Conservation (phyloP, 2,113 vertebrate species). For the Spilogale gracilis region DNA sequence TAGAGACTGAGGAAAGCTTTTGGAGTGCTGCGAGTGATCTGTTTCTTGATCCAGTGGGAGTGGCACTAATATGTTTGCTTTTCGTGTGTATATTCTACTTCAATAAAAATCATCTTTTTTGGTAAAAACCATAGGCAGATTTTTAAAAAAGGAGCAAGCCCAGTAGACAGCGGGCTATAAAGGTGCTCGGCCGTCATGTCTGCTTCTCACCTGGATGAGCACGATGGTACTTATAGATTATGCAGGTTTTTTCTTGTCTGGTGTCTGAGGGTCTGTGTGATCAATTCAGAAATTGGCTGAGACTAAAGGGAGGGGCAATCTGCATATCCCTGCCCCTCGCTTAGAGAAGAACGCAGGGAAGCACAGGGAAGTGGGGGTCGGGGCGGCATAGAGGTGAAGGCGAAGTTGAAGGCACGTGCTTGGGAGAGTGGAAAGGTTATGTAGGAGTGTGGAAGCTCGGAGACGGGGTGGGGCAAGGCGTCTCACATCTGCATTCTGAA, state of each 20-base stretch:
- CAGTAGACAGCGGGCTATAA: neutral
- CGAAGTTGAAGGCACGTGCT: neutral
- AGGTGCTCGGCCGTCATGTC: neutral
- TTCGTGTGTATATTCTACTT: neutral
- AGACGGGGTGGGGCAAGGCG: neutral
- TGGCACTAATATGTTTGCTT: neutral
- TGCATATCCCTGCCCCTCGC: neutral
- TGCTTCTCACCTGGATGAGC: neutral
- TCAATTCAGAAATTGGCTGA: neutral
- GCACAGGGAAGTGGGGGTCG: too few species aligned
- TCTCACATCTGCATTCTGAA: constrained; percentile 71
- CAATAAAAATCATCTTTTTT: neutral
- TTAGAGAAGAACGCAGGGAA: neutral
- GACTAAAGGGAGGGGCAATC: neutral
- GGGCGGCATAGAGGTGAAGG: neutral
- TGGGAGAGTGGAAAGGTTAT: neutral
- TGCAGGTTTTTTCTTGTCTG: neutral
- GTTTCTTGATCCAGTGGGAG: neutral
- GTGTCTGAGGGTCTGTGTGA: neutral
- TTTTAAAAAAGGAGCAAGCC: neutral
- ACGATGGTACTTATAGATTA: accelerated
- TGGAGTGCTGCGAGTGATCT: neutral
- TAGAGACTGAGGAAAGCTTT: neutral
- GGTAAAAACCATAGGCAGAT: neutral
- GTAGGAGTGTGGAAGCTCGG: neutral